phyloP scores from a whole-genome alignment of 2,113 vertebrate species.

The Riparia riparia region DNA sequence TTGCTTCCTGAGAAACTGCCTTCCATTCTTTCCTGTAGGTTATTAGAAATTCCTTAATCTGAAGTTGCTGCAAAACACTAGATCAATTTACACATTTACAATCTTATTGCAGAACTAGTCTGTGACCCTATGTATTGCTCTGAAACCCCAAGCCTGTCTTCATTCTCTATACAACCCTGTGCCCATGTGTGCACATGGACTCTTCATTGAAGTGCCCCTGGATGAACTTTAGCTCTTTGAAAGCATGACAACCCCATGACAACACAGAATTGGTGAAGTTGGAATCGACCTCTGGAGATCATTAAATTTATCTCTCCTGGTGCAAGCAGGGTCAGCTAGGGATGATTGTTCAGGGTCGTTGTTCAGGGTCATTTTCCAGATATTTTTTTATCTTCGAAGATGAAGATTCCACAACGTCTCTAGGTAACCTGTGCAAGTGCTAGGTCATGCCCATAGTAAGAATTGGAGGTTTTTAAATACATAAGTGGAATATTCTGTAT shows the following conservation, averaged over 20 bases:
- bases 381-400: neutral
- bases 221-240: neutral
- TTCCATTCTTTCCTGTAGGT: neutral
- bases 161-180: neutral
- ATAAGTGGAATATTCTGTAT: neutral
- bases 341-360: neutral
- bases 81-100: neutral
- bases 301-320: neutral
- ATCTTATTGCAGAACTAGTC: neutral
- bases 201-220: neutral
- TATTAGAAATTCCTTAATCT: neutral
- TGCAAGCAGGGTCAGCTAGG: neutral
- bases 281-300: neutral
- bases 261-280: neutral
- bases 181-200: neutral
- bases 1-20: neutral
- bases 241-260: neutral
- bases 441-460: neutral
- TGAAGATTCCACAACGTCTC: neutral
- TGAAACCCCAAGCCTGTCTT: neutral
- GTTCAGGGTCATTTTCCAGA: neutral
- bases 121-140: neutral
- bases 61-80: neutral
- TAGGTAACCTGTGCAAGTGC: neutral
- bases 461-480: accelerated